Conservation (phyloP, 2,113 vertebrate species). For the Centropus bengalensis region DNA sequence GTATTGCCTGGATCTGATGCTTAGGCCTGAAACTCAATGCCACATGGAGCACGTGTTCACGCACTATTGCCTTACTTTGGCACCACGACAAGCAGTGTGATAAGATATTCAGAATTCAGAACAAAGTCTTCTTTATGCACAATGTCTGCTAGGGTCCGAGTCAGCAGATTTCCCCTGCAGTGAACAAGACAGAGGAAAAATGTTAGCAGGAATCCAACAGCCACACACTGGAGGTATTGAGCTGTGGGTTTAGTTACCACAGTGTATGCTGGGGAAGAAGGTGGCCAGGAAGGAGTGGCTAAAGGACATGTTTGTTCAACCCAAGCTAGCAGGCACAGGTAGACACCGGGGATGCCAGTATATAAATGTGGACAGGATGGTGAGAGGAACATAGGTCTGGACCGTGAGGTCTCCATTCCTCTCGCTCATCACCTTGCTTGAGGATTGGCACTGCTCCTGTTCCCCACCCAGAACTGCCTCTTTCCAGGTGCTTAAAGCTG, state of each 20-base stretch:
- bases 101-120: slow-evolving; percentile 91
- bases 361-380: background rate
- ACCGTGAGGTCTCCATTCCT: background rate
- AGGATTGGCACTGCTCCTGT: background rate
- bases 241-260: background rate
- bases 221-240: background rate
- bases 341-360: background rate
- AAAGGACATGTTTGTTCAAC: background rate
- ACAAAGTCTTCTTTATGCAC: slow-evolving; percentile 93
- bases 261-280: background rate
- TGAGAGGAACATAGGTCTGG: background rate
- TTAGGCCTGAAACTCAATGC: background rate
- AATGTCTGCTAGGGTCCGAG: slow-evolving; percentile 83
- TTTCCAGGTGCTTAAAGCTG: background rate
- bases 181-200: background rate
- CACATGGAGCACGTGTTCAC: fast-evolving
- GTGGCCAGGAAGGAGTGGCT: background rate
- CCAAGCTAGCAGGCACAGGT: background rate
- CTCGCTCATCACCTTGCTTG: background rate
- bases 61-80: slow-evolving; percentile 80
- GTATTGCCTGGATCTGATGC: fast-evolving
- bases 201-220: background rate
- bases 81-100: slow-evolving; percentile 91
- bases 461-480: background rate
- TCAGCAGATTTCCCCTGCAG: slow-evolving; percentile 86